Conservation (phyloP, 2,797 vertebrate species). For the Megalops cyprinoides region DNA sequence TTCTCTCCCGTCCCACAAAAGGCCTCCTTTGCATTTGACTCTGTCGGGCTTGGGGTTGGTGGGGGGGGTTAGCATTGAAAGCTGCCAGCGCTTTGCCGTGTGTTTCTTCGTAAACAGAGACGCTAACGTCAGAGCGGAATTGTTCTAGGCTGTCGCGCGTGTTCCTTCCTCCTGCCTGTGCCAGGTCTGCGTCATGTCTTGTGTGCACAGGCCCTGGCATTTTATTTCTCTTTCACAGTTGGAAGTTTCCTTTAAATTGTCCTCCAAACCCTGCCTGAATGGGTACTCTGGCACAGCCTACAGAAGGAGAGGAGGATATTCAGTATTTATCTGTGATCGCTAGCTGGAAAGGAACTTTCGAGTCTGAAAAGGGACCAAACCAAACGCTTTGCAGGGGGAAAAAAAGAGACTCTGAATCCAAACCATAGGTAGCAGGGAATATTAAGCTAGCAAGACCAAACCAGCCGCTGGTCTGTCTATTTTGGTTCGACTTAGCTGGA, state of each 20-base stretch:
- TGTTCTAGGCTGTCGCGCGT: neutral
- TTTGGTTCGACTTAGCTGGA: conserved; percentile 7
- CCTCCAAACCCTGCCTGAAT: no score
- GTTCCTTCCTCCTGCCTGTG: no score
- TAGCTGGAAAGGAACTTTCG: neutral
- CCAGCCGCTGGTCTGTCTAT: conserved; percentile 13
- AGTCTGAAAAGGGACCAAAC: neutral
- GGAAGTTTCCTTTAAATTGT: no score
- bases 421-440: neutral
- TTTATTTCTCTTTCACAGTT: no score
- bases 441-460: conserved; percentile 13
- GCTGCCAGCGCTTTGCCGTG: neutral
- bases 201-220: no score
- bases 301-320: no score
- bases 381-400: neutral
- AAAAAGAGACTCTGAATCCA: no score
- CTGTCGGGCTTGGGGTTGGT: neutral
- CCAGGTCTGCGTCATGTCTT: no score
- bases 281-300: no score
- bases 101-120: no score
- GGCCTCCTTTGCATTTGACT: neutral
- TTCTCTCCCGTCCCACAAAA: conserved; percentile 13
- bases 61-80: neutral
- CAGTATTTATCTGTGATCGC: no score
- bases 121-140: neutral